These are phyloP conservation scores for Elaeidobius kamerunicus DNA, from an alignment of 2,888 invertebrate genomes.

Conservation along the genomic window DNA sequence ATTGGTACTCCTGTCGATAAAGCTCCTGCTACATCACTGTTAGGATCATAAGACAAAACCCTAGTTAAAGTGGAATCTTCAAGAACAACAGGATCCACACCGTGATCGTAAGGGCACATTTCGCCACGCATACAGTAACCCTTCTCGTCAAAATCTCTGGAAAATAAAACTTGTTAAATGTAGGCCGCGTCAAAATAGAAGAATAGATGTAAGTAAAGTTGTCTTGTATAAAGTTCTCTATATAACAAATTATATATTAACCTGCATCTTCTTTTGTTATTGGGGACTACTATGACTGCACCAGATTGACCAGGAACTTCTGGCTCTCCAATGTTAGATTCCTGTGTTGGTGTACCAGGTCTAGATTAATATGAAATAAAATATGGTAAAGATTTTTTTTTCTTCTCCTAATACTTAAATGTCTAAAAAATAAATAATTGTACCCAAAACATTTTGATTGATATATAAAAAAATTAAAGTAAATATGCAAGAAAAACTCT, in stretches of 20 bases:
- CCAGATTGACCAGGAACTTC: constrained; percentile 18
- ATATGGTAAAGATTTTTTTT: no score
- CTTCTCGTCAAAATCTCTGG: constrained; percentile 77
- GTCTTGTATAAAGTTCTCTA: not conserved
- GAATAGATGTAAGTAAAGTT: no score
- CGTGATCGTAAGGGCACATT: constrained; percentile 96
- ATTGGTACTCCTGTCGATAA: constrained; percentile 33
- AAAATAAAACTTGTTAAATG: constrained; percentile 1
- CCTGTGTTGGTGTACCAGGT: constrained; percentile 57
- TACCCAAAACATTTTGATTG: no score
- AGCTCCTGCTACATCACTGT: constrained; percentile 42
- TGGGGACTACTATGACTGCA: constrained; percentile 49
- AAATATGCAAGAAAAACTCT: no score
- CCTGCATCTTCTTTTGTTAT: constrained; percentile 67
- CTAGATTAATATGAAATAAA: no score
- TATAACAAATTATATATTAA: constrained; percentile 1
- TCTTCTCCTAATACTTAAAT: no score
- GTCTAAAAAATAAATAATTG: no score
- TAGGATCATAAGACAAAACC: constrained; percentile 54
- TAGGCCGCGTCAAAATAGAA: no score
- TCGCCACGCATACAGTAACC: constrained; percentile 87
- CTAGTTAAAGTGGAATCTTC: constrained; percentile 72
- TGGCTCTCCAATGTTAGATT: constrained; percentile 56
- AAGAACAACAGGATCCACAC: constrained; percentile 91
- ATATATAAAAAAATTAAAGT: no score